phyloP scores from a whole-genome alignment of 2,113 vertebrate genomes.

The Halcyon senegalensis region DNA sequence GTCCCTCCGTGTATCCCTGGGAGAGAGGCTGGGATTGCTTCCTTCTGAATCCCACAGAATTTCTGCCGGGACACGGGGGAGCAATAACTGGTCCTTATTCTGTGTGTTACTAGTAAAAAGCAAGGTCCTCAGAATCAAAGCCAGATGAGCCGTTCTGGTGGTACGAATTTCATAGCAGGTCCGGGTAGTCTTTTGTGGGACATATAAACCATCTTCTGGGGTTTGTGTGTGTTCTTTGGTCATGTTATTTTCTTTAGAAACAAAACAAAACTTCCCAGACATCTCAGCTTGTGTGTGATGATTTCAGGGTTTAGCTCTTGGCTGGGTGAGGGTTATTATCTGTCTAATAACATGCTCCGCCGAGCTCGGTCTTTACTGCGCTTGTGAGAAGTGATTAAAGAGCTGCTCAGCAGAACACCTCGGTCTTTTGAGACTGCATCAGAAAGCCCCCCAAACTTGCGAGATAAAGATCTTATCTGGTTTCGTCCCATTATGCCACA shows the following conservation, averaged over 20 bases:
- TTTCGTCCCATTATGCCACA: constrained; percentile 7
- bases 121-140: neutral
- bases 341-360: constrained; percentile 47
- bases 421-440: neutral
- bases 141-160: neutral
- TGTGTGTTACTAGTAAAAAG: neutral
- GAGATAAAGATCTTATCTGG: constrained; percentile 25
- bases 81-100: neutral
- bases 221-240: neutral
- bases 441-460: constrained; percentile 35
- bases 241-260: neutral
- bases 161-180: neutral
- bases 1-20: neutral
- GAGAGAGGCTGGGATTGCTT: neutral
- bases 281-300: constrained; percentile 26
- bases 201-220: neutral
- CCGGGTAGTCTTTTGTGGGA: neutral
- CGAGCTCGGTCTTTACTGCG: constrained; percentile 41
- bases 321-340: constrained; percentile 54
- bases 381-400: constrained; percentile 54
- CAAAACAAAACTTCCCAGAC: neutral
- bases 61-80: neutral
- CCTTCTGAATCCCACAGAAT: neutral
- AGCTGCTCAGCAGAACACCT: constrained; percentile 10
- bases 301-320: neutral